Evolutionary conservation across 2,888 invertebrate species (phyloP).

Genomic region (Nasonovia ribisnigri): DNA sequence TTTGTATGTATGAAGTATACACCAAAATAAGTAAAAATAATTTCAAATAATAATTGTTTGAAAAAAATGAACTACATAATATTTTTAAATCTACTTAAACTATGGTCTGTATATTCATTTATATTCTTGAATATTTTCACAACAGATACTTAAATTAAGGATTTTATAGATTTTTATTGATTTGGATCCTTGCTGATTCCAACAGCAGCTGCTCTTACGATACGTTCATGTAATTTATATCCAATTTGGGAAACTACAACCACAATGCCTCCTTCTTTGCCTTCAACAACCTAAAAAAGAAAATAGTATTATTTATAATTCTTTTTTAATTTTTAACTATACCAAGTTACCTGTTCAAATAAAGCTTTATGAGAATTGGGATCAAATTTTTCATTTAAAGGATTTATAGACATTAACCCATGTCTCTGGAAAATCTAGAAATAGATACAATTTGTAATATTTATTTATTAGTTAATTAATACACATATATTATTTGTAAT

Average conservation of each 20-base stretch:
- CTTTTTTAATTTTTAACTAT: neutral
- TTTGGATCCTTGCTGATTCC: constrained; percentile 85
- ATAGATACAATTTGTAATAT: constrained; percentile 7
- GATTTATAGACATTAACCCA: constrained; percentile 88
- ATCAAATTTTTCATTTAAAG: constrained; percentile 93
- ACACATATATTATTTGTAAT: constrained; percentile 6
- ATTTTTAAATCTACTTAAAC: constrained; percentile 40
- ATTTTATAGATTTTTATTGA: constrained; percentile 78
- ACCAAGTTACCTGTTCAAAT: constrained; percentile 83
- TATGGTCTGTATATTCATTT: neutral
- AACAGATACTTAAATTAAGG: constrained; percentile 72
- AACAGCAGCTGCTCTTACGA: constrained; percentile 95
- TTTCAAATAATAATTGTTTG: neutral
- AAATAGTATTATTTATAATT: neutral
- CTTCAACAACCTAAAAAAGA: constrained; percentile 78
- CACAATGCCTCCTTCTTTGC: constrained; percentile 87
- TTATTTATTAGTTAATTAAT: neutral
- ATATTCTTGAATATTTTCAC: constrained; percentile 72
- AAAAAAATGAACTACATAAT: constrained; percentile 20
- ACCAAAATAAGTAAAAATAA: neutral
- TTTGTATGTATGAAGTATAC: neutral
- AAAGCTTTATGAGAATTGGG: constrained; percentile 97
- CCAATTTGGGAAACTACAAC: constrained; percentile 95
- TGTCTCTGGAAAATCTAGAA: constrained; percentile 88
- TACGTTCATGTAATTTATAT: constrained; percentile 93